These are phyloP conservation scores for Hartigia nigra DNA, from an alignment of 2,888 invertebrate genomes.

Conservation along the genomic window DNA sequence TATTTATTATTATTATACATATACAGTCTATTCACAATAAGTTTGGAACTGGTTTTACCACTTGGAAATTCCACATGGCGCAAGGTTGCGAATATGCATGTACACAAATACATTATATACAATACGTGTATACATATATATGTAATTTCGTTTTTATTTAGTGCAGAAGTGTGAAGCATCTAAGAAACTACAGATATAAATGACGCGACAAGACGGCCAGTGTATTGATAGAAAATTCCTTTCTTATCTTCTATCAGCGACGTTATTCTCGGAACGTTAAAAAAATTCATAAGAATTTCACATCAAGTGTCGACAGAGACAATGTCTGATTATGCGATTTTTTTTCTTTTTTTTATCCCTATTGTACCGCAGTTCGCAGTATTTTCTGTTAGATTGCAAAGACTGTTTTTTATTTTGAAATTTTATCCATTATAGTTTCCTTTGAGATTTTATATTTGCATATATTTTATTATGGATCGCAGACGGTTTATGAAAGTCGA, in stretches of 20 bases:
- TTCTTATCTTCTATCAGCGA: background rate
- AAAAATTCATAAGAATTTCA: background rate
- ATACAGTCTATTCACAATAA: background rate
- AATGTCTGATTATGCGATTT: background rate
- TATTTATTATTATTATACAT: background rate
- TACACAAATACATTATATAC: background rate
- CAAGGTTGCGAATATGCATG: background rate
- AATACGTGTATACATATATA: background rate
- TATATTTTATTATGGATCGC: background rate
- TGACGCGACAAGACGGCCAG: background rate
- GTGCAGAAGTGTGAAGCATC: background rate
- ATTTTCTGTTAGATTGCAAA: background rate
- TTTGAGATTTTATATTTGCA: background rate
- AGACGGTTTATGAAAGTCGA: background rate
- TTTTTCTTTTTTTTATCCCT: background rate
- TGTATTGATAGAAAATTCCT: background rate
- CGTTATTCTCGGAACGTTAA: background rate
- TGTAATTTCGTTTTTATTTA: background rate
- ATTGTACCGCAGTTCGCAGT: background rate
- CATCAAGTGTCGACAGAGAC: background rate
- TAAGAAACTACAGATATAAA: background rate
- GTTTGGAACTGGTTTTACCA: background rate
- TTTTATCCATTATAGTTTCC: background rate
- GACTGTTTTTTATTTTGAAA: background rate
- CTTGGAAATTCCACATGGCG: background rate